Evolutionary conservation across 2,888 invertebrate genomes (phyloP), one percentile per base, ranked within the genome.

Genomic region (Tinea semifulvella): DNA sequence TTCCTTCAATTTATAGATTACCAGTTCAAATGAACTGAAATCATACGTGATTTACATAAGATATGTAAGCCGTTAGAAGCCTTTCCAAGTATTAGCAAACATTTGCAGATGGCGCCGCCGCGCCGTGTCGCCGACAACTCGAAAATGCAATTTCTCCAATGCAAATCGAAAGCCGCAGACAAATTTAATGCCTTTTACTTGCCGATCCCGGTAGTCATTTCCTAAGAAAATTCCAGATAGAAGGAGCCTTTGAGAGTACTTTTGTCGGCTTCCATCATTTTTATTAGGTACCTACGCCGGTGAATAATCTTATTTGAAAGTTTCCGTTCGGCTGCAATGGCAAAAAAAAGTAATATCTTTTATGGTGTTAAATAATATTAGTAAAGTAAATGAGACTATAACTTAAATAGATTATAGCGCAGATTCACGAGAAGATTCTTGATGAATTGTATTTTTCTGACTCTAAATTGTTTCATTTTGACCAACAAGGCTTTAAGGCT

Each of bases 131-230:
- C 61, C 65, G 60, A 51, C 63, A 61, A 66, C 62, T 70, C 54
- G 65, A 68, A 72, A 75, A 76, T 75, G 75, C 77, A 77, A 75
- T 77, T 76, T 74, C 68, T 68, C 57, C 66, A 71, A 74, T 75
- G 75, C 71, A 75, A 75, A 76, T 75, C 72, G 72, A 75, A 75
- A 65, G 67, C 63, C 55, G 63, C 65, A 72, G 73, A 74, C 68
- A 68, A 71, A 74, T 74, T 75, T 76, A 75, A 77, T 75, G 71
- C 68, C 65, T 69, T 75, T 72, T 68, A 68, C 68, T 71, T 68
- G 67, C 55, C 61, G 67, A 64, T 68, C 72, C 69, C 66, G 67
- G 61, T 67, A 67, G 68, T 75, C 65, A 71, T 70, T 72, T 72
- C 68, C 65, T 61, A 53, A 52, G 57, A 64, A 59, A 62, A 63